Conservation (phyloP, 2,888 invertebrate species). For the Aphodius sticticus region DNA sequence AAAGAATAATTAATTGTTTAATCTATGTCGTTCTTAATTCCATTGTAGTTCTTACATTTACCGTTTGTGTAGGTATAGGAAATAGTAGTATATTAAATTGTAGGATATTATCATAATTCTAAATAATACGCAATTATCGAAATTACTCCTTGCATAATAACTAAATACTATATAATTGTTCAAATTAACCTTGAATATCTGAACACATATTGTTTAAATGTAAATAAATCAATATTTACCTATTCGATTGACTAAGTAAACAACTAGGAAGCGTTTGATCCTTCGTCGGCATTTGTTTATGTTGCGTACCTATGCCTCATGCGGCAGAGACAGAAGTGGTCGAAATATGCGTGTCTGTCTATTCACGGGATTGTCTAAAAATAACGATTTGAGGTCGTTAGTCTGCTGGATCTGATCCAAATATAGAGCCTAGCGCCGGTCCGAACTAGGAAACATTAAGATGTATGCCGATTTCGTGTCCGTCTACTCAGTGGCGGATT, state of each 20-base stretch:
- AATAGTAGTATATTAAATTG: too few species aligned
- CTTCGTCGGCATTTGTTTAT: background rate
- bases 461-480: background rate
- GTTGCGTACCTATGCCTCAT: background rate
- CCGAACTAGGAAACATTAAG: background rate
- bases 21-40: too few species aligned
- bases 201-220: background rate
- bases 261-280: background rate
- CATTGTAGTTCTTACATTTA: too few species aligned
- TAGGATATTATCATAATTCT: background rate
- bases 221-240: background rate
- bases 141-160: background rate
- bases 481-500: too few species aligned
- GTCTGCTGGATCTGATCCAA: conserved; percentile 23
- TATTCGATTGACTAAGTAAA: background rate
- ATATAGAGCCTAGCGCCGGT: background rate
- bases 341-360: conserved; percentile 22
- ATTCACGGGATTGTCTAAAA: conserved; percentile 40
- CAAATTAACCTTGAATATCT: background rate
- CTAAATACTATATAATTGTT: background rate
- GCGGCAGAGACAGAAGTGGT: background rate
- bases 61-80: too few species aligned
- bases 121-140: background rate
- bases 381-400: conserved; percentile 42
- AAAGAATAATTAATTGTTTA: too few species aligned